phyloP scores from a whole-genome alignment of 2,797 vertebrate species.

The Champsocephalus esox region DNA sequence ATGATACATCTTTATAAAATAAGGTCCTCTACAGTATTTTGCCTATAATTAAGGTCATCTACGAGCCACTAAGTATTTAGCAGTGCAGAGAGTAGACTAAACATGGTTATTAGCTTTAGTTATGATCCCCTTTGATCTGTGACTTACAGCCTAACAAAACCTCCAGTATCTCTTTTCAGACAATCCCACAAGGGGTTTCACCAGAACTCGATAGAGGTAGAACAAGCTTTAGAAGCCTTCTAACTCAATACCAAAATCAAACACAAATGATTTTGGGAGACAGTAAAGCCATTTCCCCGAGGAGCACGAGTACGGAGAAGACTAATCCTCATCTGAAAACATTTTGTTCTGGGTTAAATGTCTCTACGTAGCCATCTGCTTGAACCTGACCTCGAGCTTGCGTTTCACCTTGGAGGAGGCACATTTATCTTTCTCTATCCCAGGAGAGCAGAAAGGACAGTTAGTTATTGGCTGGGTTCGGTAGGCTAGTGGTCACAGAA shows the following conservation, averaged over 20 bases:
- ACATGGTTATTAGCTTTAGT: constrained; percentile 34
- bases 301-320: not conserved
- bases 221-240: constrained; percentile 4
- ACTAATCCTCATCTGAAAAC: constrained; percentile 34
- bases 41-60: constrained; percentile 5
- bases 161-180: not conserved
- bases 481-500: constrained; percentile 35
- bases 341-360: constrained; percentile 45
- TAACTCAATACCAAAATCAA: constrained; percentile 38
- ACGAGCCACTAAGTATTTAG: not conserved
- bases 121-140: constrained; percentile 33
- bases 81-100: constrained; percentile 1
- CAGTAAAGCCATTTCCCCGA: constrained; percentile 10
- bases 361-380: constrained; percentile 23
- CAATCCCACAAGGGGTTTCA: not conserved
- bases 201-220: not conserved
- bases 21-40: not conserved
- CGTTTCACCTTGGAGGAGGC: constrained; percentile 50
- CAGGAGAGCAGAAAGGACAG: constrained; percentile 39
- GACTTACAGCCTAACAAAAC: constrained; percentile 3
- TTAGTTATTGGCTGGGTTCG: constrained; percentile 44
- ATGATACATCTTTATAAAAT: not conserved
- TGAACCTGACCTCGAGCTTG: constrained; percentile 38
- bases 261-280: constrained; percentile 8
- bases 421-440: constrained; percentile 45